Evolutionary conservation across 2,888 invertebrate species (phyloP), one percentile per base, ranked within the genome.

Genomic region (Drosophila rellima): DNA sequence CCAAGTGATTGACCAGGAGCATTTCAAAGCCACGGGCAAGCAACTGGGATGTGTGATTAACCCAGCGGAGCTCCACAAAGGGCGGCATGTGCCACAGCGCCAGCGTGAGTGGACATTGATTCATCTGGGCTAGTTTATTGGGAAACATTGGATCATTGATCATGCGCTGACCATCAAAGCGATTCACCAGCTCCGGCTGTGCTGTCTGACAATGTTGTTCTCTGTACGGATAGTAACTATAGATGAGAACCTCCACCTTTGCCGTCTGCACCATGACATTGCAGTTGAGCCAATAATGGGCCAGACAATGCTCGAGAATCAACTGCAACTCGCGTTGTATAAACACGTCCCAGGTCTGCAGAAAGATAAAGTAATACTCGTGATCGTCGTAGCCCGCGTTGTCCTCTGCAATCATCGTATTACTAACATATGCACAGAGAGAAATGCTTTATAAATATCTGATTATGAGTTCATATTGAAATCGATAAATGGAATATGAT

Each of bases 341-440:
- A 0, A 51, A 18, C 3, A 18, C 26, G 29, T 90, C 90, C 3
- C 40, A 33, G 1, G 70, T 51, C 74, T 90, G 84, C 29, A 91
- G 39, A 10, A 91, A 84, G 3, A 91, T 90, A 31, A 89, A 88
- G 33, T 91, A 90, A 56, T 81, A 90, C 31, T 91, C 91, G 18
- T 78, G 78, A 26, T 68, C 74, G 52, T 91, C 83, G 40, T 79
- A 80, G 15, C 69, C 56, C 2, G 72, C 60, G 57, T 85, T 88
- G 31, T 82, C 73, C 20, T 59, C 59, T 0, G 78, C 69, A 4
- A 86, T 65, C 31, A 82, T 71, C 1, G 84, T 39, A 18, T 40
- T 10, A 11, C 60, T 71, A 17, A 74, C 72, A 10, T 42, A 13
- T 0, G n/a, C n/a, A 4, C 10, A n/a, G 7, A 11, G 7, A 26